Percentiles rank a stretch among this genome's conserved stretches.
phyloP scores from a whole-genome alignment of 2,113 vertebrate species.

The Maccullochella peelii region DNA sequence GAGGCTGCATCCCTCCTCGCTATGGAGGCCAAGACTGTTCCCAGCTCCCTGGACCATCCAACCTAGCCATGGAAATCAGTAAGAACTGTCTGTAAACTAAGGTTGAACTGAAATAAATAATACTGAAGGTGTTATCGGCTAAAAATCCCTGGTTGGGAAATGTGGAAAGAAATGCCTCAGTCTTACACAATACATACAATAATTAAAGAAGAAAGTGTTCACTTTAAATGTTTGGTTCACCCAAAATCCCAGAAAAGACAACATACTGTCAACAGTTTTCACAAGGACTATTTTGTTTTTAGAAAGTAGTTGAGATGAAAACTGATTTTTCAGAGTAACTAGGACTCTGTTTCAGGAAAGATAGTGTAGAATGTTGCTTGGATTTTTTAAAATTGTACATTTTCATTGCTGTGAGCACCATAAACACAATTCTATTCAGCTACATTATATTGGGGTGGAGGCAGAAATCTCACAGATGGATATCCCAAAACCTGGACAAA shows the following conservation, averaged over 20 bases:
- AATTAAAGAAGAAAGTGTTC: neutral
- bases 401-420: too few species aligned
- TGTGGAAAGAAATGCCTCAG: neutral
- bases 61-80: constrained; percentile 83
- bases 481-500: neutral
- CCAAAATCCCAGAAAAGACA: neutral
- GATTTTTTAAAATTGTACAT: too few species aligned
- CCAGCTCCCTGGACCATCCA: constrained; percentile 69
- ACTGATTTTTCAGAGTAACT: neutral
- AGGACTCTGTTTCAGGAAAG: too few species aligned
- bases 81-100: constrained; percentile 60
- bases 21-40: constrained; percentile 86
- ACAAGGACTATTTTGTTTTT: neutral
- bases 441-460: neutral
- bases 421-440: too few species aligned
- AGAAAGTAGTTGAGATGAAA: neutral
- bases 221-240: neutral
- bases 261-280: neutral
- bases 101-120: neutral
- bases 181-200: neutral
- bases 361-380: too few species aligned
- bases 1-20: constrained; percentile 85
- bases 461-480: neutral
- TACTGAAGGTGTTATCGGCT: neutral
- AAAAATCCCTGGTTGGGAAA: neutral